phyloP scores from a whole-genome alignment of 1,140 invertebrate species.

The Diabrotica virgifera region DNA sequence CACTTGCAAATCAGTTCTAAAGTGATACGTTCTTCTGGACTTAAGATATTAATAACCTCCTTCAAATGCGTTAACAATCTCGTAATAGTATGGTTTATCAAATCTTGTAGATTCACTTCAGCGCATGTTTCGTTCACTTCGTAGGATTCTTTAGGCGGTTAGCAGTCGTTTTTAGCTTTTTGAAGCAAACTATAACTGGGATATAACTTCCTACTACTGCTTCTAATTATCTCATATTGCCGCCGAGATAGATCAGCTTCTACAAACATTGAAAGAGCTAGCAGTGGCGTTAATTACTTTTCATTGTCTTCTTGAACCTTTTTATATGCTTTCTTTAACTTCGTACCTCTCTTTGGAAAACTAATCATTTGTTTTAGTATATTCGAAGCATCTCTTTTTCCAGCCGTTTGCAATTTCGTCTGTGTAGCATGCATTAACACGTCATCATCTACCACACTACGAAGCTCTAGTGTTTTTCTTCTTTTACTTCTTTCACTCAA shows the following conservation, averaged over 20 bases:
- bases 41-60: conserved; percentile 32
- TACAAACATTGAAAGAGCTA: not conserved
- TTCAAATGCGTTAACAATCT: conserved; percentile 18
- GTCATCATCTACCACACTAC: no score
- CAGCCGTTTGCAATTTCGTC: no score
- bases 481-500: no score
- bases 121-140: no score
- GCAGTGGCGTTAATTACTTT: no score
- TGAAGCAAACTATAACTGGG: not conserved
- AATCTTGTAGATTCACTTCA: not conserved
- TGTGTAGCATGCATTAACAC: no score
- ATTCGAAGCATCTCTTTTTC: no score
- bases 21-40: conserved; percentile 29
- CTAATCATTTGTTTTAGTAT: no score
- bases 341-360: no score
- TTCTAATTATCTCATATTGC: not conserved
- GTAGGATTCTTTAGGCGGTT: not conserved
- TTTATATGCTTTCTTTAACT: no score
- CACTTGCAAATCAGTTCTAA: conserved; percentile 40
- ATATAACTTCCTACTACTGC: not conserved
- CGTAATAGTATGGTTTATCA: not conserved
- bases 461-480: no score
- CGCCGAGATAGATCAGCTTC: not conserved
- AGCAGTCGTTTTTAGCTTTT: not conserved
- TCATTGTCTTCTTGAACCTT: no score